Evolutionary conservation across 2,888 invertebrate genomes (phyloP), one percentile per base, ranked within the genome.

Genomic region (Thalpophila matura): DNA sequence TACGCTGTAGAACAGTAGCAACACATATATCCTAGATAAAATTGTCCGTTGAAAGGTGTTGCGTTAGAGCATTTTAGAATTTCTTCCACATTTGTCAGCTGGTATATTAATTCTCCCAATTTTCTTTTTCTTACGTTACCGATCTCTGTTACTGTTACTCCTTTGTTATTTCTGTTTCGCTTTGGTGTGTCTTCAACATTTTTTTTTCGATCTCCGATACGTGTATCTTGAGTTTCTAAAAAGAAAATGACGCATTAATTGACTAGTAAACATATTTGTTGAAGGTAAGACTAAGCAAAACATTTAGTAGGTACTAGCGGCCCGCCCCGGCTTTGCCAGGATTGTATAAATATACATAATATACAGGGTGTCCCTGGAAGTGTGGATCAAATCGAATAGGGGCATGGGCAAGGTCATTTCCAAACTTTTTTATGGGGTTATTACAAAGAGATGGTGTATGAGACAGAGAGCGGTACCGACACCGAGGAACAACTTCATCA

Each of bases 21-120:
- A 59, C 87, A 88, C 2, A 64, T 43, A 40, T 82, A 89, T 0
- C 87, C 86, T 5, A 61, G 66, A 12, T 80, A 83, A 73, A 16
- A 72, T 1, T 31, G 70, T 14, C 81, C 72, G 0, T 77, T 65
- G n/a, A 88, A 83, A 0, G 84, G 82, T 0, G 88, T 87, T 0
- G 88, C 88, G 37, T 89, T 89, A 0, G 86, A 59, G 7, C 37
- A 53, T 14, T 31, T 46, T 3, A 75, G 31, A 18, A 75, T 62
- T 35, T 60, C 47, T 43, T 14, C 55, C 0, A 75, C 14, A 27
- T 75, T 75, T 9, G 14, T 22, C 10, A 43, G 47, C 12, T 60
- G 55, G 49, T 65, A 60, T 20, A 24, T 37, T 14, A 73, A 24
- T 26, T 54, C 53, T 3, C 57, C 49, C 14, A 26, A 22, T 2